Base-by-base conservation (phyloP, 2,888 invertebrate species). In the Dolomedes plantarius region DNA sequence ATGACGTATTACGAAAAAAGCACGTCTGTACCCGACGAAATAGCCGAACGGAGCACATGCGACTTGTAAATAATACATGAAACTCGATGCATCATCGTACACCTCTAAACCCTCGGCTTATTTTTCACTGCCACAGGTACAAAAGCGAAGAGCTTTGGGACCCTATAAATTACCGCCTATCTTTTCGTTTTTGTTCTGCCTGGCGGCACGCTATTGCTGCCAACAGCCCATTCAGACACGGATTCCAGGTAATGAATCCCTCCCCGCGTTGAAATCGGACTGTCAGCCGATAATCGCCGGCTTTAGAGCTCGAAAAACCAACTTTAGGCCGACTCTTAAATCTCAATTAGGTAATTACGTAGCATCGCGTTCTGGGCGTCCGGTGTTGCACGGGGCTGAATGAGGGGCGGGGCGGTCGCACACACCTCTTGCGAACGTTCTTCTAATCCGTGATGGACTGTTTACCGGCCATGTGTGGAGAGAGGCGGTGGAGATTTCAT, bases 261-360 rank as follows among this genome's bases (percentile, higher is more conserved):
- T 1, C 56, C 56, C 2, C 56, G 3, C 56, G 56, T 56, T 56
- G 56, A 56, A 56, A 56, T 56, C 56, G 5, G 56, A 56, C 56
- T 56, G 56, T 56, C 56, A 56, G 56, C 56, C 23, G 56, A 23
- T 56, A 56, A 56, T 56, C 23, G 23, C 56, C 23, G 11, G 56
- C 23, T 56, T 56, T 23, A 56, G 56, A 6, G 56, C 56, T 56
- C 23, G 56, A 56, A 56, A 56, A 56, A 56, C 56, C 56, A 56
- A 56, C 56, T 56, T n/a, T 56, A 56, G n/a, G 23, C 56, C 56
- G 56, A 23, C 82, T 82, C 76, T 71, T 82, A 82, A 76, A 82
- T 82, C 82, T 82, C 82, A 82, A 82, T 82, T 82, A 82, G 69
- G 82, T 76, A 71, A 82, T 82, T 82, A 81, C 32, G 56, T 3